Evolutionary conservation across 2,888 invertebrate species (phyloP), one percentile per base, ranked within the genome.

Genomic region (Ctena decussata): DNA sequence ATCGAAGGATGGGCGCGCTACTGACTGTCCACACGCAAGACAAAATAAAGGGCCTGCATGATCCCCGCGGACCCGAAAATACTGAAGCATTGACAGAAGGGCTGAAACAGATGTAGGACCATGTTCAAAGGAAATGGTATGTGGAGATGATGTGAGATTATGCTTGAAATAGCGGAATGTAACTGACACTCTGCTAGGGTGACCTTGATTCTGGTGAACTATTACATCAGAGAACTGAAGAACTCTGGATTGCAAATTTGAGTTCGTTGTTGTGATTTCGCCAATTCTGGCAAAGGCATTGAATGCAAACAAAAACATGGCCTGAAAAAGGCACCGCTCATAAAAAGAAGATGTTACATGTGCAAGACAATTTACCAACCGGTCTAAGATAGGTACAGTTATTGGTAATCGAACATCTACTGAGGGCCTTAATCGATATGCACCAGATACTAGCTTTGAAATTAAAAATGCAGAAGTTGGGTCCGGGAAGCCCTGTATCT

Each of bases 281-380:
- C 76, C 81, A 32, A 81, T 76, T 53, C 76, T 32, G 27, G 71
- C 70, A 76, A 81, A 76, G 1, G 71, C 57, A 57, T 49, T 70
- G 27, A 81, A 81, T 1, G 81, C 76, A 27, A 76, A 71, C 3
- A 71, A n/a, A n/a, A 37, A 81, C 53, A 81, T 71, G 3, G 81
- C 70, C n/a, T 39, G 27, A 35, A 81, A 70, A 32, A 81, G 32
- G 24, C 15, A 5, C 8, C 5, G 5, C 12, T 53, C 53, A 53
- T 53, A 53, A 15, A 8, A 15, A 53, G 5, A 18, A n/a, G 53
- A 5, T 18, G 53, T n/a, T 5, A n/a, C 21, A n/a, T 53, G 21
- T 15, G 8, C 5, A 3, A 53, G 21, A n/a, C 12, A 15, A 8
- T 21, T 8, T 5, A 53, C 21, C 5, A 53, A n/a, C 71, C 65